phyloP scores from a whole-genome alignment of 1,140 invertebrate species.

The Drosophila lowei region DNA sequence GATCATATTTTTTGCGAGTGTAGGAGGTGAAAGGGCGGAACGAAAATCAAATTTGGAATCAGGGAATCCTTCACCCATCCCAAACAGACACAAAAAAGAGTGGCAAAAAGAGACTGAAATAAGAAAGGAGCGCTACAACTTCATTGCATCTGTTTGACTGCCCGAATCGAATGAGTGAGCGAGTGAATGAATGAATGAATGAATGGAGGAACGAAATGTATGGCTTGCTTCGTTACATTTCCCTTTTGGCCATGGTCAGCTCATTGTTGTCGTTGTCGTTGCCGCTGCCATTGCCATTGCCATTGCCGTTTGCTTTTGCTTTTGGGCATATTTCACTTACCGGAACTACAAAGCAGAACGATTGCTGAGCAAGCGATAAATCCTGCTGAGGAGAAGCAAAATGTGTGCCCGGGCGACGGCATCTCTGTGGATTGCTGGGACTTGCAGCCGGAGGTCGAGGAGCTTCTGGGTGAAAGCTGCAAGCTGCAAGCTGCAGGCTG shows the following conservation, averaged over 20 bases:
- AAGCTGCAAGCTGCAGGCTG: conserved; percentile 2
- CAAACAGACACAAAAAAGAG: conserved; percentile 9
- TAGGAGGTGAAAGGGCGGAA: no score
- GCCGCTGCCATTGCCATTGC: background rate
- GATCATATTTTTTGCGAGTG: no score
- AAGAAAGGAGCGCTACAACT: conserved; percentile 10
- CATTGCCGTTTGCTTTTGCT: conserved; percentile 30
- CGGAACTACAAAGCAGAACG: conserved; percentile 83
- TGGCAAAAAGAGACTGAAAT: conserved; percentile 16
- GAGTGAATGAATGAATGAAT: conserved; percentile 34
- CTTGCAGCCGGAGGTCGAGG: conserved; percentile 5
- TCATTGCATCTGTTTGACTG: conserved; percentile 24
- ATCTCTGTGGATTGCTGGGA: conserved; percentile 31
- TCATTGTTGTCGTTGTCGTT: conserved; percentile 5
- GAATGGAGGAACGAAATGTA: conserved; percentile 7
- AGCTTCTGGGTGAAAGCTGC: no score
- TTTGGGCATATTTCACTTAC: conserved; percentile 81
- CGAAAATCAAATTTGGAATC: no score
- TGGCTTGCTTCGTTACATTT: conserved; percentile 16
- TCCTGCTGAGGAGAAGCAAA: conserved; percentile 72
- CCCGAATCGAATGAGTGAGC: conserved; percentile 23
- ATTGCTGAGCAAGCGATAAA: conserved; percentile 83
- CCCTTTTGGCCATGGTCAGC: conserved; percentile 3
- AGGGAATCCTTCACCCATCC: no score
- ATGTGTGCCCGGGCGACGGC: conserved; percentile 69